These are phyloP conservation scores for Phaethon lepturus DNA, from an alignment of 2,113 vertebrate genomes.

Conservation along the genomic window DNA sequence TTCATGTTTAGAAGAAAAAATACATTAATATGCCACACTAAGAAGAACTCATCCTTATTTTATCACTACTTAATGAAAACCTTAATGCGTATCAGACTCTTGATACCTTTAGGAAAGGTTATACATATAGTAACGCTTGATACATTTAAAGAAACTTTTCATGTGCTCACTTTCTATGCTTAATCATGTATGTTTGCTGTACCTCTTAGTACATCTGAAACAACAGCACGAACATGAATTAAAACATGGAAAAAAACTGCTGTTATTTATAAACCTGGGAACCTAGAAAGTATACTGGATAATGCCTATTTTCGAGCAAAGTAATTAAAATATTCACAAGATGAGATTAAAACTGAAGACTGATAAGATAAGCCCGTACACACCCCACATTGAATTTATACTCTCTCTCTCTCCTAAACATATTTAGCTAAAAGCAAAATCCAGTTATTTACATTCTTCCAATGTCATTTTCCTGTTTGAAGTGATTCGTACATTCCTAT, in stretches of 20 bases:
- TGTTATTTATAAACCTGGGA: neutral
- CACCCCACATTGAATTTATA: neutral
- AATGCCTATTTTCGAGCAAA: neutral
- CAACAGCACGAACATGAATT: neutral
- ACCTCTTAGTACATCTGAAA: neutral
- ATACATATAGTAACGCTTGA: neutral
- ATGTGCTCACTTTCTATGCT: neutral
- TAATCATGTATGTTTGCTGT: neutral
- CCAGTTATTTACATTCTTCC: neutral
- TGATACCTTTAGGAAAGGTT: neutral
- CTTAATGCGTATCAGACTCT: neutral
- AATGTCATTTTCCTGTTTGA: neutral
- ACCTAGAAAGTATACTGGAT: neutral
- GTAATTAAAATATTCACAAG: neutral
- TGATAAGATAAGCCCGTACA: neutral
- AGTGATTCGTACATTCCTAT: neutral
- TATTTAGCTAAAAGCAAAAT: neutral
- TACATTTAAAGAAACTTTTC: neutral
- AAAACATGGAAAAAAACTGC: neutral
- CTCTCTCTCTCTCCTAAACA: neutral
- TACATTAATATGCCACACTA: neutral
- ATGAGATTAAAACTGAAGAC: neutral
- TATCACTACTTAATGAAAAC: neutral
- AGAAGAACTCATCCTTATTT: neutral
- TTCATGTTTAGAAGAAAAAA: conserved; percentile 67